Evolutionary conservation across 1,140 invertebrate species (phyloP).

Genomic region (Lucilia sericata): DNA sequence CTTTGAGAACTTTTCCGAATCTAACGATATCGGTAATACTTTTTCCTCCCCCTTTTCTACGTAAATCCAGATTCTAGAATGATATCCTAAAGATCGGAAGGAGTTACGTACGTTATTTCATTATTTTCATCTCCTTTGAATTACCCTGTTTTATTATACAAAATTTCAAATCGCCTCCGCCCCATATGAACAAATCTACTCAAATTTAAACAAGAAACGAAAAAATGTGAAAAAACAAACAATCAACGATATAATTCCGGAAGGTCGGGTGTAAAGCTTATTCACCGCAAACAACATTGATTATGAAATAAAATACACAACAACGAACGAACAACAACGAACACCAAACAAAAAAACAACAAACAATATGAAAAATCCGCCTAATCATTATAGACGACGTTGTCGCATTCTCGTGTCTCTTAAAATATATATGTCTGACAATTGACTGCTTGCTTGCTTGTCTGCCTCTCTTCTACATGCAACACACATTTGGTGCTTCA

Average conservation of each 20-base stretch:
- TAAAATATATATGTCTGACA: neutral
- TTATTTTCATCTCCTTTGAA: no score
- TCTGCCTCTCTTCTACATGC: neutral
- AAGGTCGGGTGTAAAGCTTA: slow-evolving; percentile 23
- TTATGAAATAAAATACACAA: neutral
- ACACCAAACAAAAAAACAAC: no score
- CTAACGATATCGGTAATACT: no score
- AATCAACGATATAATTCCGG: slow-evolving; percentile 11
- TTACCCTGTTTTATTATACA: no score
- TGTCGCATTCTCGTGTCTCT: slow-evolving; percentile 20
- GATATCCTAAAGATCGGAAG: no score
- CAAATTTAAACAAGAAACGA: no score
- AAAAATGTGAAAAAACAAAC: neutral
- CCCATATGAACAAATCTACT: no score
- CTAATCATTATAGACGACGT: slow-evolving; percentile 8
- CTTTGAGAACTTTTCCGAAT: no score
- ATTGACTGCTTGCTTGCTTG: neutral
- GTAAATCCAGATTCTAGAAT: no score
- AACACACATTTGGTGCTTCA: neutral
- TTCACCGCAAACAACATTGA: slow-evolving; percentile 2
- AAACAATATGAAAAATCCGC: neutral
- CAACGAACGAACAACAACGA: neutral
- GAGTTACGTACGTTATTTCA: no score
- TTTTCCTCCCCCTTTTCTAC: no score
- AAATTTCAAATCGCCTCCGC: no score